phyloP scores from a whole-genome alignment of 2,888 invertebrate species.

The Acanthopleura granulata region DNA sequence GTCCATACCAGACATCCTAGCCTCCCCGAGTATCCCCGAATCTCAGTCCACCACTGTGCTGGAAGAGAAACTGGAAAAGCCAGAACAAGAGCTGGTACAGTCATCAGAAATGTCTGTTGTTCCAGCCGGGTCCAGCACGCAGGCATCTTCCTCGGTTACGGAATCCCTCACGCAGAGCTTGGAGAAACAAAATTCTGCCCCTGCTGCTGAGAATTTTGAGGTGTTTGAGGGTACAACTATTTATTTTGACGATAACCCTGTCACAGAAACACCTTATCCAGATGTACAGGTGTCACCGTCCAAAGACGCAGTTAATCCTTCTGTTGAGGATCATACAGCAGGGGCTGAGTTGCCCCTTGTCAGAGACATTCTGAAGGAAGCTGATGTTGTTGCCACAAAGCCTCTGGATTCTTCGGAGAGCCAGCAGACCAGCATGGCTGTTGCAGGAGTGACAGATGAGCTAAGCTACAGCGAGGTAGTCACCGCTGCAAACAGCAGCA shows the following conservation, averaged over 20 bases:
- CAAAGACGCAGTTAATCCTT: neutral
- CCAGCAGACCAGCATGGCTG: neutral
- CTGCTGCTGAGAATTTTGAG: neutral
- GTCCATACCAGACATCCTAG: neutral
- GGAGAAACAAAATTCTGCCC: no score
- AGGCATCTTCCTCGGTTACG: neutral
- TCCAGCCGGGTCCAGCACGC: neutral
- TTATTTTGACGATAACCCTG: neutral
- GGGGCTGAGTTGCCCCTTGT: neutral
- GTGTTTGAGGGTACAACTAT: constrained; percentile 15
- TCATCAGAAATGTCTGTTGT: neutral
- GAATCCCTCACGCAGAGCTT: neutral
- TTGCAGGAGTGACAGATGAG: neutral
- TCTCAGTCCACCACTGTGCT: neutral
- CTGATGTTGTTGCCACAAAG: neutral
- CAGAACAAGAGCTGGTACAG: neutral
- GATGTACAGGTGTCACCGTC: neutral
- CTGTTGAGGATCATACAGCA: neutral
- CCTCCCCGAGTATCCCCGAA: neutral
- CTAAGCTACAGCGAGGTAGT: neutral
- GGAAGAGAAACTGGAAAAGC: neutral
- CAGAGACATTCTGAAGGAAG: constrained; percentile 4
- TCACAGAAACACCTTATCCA: neutral
- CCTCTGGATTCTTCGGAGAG: neutral
- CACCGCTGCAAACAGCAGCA: neutral